A percentile compares a stretch with the other conserved stretches of the same genome.
Conservation (phyloP, 2,797 vertebrate genomes). For the Taeniopygia guttata region DNA sequence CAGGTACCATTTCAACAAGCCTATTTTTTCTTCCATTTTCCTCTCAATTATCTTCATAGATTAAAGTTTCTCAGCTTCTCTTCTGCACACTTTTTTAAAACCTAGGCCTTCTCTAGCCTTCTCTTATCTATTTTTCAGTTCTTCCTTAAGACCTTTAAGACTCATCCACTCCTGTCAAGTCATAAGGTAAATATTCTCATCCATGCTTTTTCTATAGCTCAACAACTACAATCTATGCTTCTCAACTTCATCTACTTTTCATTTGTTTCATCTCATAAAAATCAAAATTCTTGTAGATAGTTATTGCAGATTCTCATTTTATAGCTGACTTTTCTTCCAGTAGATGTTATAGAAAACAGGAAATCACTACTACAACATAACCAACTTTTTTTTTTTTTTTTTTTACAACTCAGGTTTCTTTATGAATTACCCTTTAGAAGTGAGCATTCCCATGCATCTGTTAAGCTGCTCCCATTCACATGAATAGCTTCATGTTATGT, state of each 20-base stretch:
- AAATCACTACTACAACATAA: not conserved
- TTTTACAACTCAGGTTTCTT: not conserved
- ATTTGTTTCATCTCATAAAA: not conserved
- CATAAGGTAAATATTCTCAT: not conserved
- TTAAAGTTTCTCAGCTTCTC: not conserved
- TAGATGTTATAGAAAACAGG: not conserved
- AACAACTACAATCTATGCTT: not conserved
- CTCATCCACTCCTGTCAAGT: not conserved
- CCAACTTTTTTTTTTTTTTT: not conserved
- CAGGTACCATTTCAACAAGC: not conserved
- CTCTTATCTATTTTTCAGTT: not conserved
- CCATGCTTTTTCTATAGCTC: not conserved
- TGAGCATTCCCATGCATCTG: not conserved
- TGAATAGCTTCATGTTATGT: not conserved
- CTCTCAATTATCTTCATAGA: not conserved
- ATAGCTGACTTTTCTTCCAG: not conserved
- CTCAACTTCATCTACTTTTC: not conserved
- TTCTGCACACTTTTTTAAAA: not conserved
- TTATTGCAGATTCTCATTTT: not conserved
- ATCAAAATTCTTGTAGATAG: not conserved
- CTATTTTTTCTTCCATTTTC: not conserved
- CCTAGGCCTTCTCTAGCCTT: not conserved
- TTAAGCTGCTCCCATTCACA: not conserved
- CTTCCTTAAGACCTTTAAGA: not conserved
- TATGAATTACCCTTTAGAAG: not conserved